phyloP scores from a whole-genome alignment of 2,888 invertebrate species.

The Drosophila kambysellisi region DNA sequence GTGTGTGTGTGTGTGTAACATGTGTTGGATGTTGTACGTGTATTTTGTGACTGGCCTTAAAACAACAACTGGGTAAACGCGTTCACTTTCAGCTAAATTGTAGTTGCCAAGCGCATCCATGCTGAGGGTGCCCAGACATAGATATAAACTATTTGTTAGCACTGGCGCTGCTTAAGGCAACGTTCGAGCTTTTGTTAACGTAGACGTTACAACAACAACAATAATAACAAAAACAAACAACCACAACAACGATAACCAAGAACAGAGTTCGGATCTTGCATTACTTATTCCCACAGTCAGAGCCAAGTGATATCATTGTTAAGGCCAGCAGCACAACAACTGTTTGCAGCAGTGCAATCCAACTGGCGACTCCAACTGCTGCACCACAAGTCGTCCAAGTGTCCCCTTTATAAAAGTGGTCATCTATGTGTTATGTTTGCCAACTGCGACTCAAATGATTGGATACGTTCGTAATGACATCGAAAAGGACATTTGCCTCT shows the following conservation, averaged over 20 bases:
- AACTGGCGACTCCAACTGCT: constrained; percentile 14
- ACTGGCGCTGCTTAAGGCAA: constrained; percentile 51
- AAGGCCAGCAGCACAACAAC: constrained; percentile 36
- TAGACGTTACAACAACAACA: constrained; percentile 31
- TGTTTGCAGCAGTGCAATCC: constrained; percentile 1
- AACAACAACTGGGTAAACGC: constrained; percentile 51
- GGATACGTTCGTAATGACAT: constrained; percentile 48
- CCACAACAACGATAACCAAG: not conserved
- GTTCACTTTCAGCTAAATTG: constrained; percentile 55
- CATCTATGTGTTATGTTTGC: constrained; percentile 31
- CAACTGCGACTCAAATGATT: constrained; percentile 33
- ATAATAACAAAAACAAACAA: not conserved
- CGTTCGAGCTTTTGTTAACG: constrained; percentile 52
- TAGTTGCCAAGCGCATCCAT: constrained; percentile 29
- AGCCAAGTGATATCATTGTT: constrained; percentile 55
- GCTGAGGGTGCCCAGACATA: constrained; percentile 21
- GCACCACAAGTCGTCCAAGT: constrained; percentile 34
- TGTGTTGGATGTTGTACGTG: constrained; percentile 21
- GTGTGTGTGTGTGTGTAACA: constrained; percentile 20
- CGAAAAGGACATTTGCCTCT: constrained; percentile 48
- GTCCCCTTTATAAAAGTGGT: constrained; percentile 20
- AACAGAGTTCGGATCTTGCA: constrained; percentile 16
- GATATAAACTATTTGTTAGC: constrained; percentile 47
- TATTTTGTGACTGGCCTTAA: constrained; percentile 11
- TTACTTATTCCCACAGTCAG: constrained; percentile 29